Percentiles rank a stretch among this genome's conserved stretches.
These are phyloP conservation scores for Stomorhina lunata DNA, from an alignment of 2,888 invertebrate genomes.

Conservation along the genomic window DNA sequence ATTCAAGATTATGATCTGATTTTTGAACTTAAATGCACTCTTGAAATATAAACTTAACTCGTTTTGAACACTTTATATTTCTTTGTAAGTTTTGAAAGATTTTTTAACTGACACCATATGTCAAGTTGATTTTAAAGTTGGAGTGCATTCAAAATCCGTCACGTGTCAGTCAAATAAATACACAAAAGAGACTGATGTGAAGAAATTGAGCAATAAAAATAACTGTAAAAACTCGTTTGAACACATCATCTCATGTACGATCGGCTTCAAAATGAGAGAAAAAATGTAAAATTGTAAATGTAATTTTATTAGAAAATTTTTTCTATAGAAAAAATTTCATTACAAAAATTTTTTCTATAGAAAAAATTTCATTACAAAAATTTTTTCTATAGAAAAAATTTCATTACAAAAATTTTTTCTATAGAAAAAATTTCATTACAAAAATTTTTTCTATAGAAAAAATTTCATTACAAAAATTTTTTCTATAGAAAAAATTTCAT, in stretches of 20 bases:
- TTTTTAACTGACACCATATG: slow-evolving; percentile 56
- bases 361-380: too few relatives aligned
- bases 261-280: not conserved
- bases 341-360: too few relatives aligned
- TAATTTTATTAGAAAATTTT: too few relatives aligned
- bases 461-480: too few relatives aligned
- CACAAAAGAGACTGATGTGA: slow-evolving; percentile 18
- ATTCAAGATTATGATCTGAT: not conserved
- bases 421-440: too few relatives aligned
- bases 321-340: too few relatives aligned
- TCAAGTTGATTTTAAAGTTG: slow-evolving; percentile 42
- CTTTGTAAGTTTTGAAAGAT: slow-evolving; percentile 30
- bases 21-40: slow-evolving; percentile 12
- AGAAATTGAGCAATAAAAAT: not conserved
- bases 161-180: slow-evolving; percentile 57
- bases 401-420: too few relatives aligned
- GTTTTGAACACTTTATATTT: not conserved
- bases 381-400: too few relatives aligned
- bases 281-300: too few relatives aligned
- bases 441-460: too few relatives aligned
- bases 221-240: slow-evolving; percentile 4
- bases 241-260: slow-evolving; percentile 5
- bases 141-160: slow-evolving; percentile 39
- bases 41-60: slow-evolving; percentile 1
- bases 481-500: too few relatives aligned